These are phyloP conservation scores for Cryptosula pallasiana DNA, from an alignment of 2,888 invertebrate genomes.

Conservation along the genomic window DNA sequence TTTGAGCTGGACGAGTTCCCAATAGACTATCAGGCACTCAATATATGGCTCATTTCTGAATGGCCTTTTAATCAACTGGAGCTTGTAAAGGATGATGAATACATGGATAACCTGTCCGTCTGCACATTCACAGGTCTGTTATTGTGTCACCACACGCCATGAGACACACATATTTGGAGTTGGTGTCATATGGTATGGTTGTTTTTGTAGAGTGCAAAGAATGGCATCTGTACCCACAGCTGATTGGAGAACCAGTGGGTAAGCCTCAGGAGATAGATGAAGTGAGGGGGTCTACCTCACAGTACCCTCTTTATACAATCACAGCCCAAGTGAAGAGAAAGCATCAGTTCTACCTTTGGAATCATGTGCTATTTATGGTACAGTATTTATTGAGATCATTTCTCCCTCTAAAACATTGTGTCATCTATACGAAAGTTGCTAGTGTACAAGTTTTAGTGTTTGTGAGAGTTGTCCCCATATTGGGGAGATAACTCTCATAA, in stretches of 20 bases:
- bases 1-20: constrained; percentile 25
- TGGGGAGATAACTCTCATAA: too few relatives aligned
- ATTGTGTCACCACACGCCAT: neutral
- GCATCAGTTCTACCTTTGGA: constrained; percentile 23
- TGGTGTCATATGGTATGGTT: too few relatives aligned
- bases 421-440: too few relatives aligned
- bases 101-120: neutral
- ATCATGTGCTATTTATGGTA: constrained; percentile 23
- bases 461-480: too few relatives aligned
- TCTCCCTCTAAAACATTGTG: too few relatives aligned
- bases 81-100: constrained; percentile 13
- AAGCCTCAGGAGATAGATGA: constrained; percentile 14
- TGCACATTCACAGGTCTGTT: constrained; percentile 20
- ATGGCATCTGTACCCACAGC: constrained; percentile 20
- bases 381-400: neutral
- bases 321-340: constrained; percentile 14
- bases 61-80: neutral
- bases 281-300: neutral
- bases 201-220: constrained; percentile 22
- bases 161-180: too few relatives aligned
- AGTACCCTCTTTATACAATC: constrained; percentile 22
- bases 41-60: constrained; percentile 23
- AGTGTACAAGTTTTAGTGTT: too few relatives aligned
- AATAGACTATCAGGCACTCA: constrained; percentile 24
- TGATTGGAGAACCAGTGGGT: constrained; percentile 20